Evolutionary conservation across 2,797 vertebrate genomes (phyloP), one percentile per base, ranked within the genome.

Genomic region (Bovichtus variegatus): DNA sequence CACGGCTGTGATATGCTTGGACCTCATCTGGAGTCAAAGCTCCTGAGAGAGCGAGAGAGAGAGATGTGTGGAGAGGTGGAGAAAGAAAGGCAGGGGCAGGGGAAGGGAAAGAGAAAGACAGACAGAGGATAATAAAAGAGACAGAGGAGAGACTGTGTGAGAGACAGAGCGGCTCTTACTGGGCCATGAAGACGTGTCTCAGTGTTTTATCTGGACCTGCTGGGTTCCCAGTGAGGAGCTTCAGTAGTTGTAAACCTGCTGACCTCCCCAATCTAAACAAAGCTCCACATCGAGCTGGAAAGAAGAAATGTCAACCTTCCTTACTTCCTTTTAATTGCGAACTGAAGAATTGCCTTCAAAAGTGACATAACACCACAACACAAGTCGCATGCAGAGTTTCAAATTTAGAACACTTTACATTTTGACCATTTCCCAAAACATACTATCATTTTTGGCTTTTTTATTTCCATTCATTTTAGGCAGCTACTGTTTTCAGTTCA

Each of bases 1-100:
- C 92, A 92, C 3, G 71, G 51, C 75, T 78, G 69, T 94, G 91
- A 90, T 93, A 90, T 91, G 82, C 85, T 95, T 94, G 91, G 93
- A 93, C 78, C 66, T 86, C 75, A 78, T 87, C 70, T 86, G 74
- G 66, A 85, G 54, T 72, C 68, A 47, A 71, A 31, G 60, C 71
- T 88, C 88, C 78, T 84, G 71, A 84, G 87, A 87, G 83, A 84
- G 76, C 2, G 21, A 63, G 76, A 71, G 78, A 71, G 78, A 81
- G 82, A 76, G 76, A 82, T 80, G 73, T 84, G 81, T 71, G 78
- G 68, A 80, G 74, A 87, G 75, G 50, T 81, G 81, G 83, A 87
- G 76, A 73, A 79, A 81, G 76, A 76, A 55, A 89, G 54, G 69
- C 57, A 72, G 60, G 49, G 54, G 69, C 57, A 72, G 60, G 49